Percentiles rank a stretch among this genome's conserved stretches.
phyloP scores from a whole-genome alignment of 2,797 vertebrate genomes.

The Sciurus carolinensis region DNA sequence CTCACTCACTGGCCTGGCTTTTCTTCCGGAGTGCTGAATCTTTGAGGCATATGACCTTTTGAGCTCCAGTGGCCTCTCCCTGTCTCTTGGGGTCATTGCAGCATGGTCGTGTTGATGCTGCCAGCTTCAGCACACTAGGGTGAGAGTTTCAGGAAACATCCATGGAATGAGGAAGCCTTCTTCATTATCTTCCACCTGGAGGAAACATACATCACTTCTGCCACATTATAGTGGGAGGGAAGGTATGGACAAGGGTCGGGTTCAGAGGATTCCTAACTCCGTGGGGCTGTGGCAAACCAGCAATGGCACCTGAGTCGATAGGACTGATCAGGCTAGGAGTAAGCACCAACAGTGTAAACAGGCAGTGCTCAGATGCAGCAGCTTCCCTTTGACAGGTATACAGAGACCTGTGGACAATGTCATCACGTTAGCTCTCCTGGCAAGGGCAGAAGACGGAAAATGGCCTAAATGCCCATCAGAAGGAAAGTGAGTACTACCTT shows the following conservation, averaged over 20 bases:
- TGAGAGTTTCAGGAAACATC: background rate
- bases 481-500: background rate
- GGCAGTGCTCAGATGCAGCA: background rate
- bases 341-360: background rate
- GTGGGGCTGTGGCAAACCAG: background rate
- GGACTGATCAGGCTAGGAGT: background rate
- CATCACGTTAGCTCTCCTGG: background rate
- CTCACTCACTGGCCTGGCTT: background rate
- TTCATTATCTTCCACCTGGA: background rate
- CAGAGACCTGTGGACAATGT: background rate
- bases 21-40: background rate
- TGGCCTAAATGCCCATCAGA: background rate
- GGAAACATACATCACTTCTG: background rate
- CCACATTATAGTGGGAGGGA: background rate
- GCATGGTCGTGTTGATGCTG: background rate
- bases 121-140: background rate
- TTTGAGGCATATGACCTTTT: background rate
- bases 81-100: background rate
- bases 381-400: background rate
- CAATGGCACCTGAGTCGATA: background rate
- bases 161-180: background rate
- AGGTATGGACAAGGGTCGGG: background rate
- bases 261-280: background rate
- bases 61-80: background rate
- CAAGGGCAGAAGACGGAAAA: background rate